Evolutionary conservation across 2,888 invertebrate genomes (phyloP).

Genomic region (Drosophila prolongata): DNA sequence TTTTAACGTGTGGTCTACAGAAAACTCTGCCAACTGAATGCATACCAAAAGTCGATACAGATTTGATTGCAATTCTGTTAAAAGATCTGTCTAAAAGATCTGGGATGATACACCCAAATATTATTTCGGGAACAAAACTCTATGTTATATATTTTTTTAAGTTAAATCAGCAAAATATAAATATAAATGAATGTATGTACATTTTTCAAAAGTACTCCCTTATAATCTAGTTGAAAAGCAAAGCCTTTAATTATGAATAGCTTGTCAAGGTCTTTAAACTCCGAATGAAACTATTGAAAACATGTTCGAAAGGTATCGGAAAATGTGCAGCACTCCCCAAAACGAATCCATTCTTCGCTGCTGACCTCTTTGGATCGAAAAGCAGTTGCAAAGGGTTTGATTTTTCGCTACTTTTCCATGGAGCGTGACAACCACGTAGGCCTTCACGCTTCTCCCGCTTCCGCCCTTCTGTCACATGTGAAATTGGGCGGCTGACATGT

Average conservation of each 20-base stretch:
- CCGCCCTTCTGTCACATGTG: conserved; percentile 57
- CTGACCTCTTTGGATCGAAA: conserved; percentile 4
- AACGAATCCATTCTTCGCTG: neutral
- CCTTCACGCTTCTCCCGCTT: conserved; percentile 17
- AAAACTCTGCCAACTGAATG: too few relatives aligned
- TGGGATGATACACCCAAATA: too few relatives aligned
- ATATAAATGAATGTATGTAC: too few relatives aligned
- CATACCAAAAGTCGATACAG: too few relatives aligned
- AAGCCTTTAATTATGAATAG: neutral
- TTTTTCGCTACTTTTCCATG: conserved; percentile 12
- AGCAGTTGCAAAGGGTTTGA: conserved; percentile 52
- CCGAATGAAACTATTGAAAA: neutral
- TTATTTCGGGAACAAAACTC: too few relatives aligned
- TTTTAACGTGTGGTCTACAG: too few relatives aligned
- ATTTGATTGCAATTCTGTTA: too few relatives aligned
- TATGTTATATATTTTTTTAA: too few relatives aligned
- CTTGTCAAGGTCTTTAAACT: neutral
- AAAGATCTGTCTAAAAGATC: too few relatives aligned
- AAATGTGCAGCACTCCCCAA: neutral
- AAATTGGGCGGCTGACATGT: conserved; percentile 55
- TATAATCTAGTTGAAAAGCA: too few relatives aligned
- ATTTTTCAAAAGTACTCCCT: too few relatives aligned
- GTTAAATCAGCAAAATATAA: too few relatives aligned
- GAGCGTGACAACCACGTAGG: conserved; percentile 31
- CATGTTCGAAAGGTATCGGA: neutral